Percentiles rank a stretch among this genome's conserved stretches.
These are phyloP conservation scores for Lasius fuliginosus DNA, from an alignment of 2,888 invertebrate genomes.

Conservation along the genomic window DNA sequence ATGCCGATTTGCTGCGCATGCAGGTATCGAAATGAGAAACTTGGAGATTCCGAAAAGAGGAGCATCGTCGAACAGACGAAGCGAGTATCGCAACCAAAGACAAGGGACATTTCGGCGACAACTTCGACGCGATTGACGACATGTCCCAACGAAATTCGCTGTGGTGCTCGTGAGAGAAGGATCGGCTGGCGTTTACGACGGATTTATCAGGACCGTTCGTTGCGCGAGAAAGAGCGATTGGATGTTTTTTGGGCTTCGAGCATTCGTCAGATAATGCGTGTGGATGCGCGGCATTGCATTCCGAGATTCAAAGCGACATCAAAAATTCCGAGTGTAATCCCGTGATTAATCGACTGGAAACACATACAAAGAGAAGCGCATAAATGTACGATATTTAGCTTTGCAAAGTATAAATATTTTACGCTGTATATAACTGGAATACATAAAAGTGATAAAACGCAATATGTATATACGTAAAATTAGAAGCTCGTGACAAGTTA, in stretches of 20 bases:
- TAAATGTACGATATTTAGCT: background rate
- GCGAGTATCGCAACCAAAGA: background rate
- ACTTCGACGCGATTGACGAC: background rate
- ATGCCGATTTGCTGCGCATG: background rate
- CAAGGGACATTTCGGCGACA: constrained; percentile 23
- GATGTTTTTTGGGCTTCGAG: background rate
- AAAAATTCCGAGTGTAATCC: background rate
- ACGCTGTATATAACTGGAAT: background rate
- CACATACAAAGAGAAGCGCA: background rate
- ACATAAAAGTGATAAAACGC: background rate
- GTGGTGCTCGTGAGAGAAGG: constrained; percentile 1
- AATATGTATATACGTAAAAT: background rate
- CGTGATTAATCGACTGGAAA: background rate
- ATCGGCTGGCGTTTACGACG: constrained; percentile 5
- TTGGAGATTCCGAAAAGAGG: constrained; percentile 16
- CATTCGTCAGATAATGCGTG: background rate
- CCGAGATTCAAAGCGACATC: background rate
- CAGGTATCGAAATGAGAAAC: background rate
- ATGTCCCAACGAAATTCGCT: constrained; percentile 40
- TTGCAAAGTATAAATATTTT: background rate
- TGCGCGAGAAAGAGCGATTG: background rate
- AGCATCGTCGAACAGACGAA: constrained; percentile 38
- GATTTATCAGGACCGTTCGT: constrained; percentile 3
- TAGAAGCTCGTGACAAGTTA: background rate
- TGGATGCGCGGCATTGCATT: background rate